Percentiles rank a stretch among this genome's conserved stretches.
These are phyloP conservation scores for Psococerastis gibbosa DNA, from an alignment of 2,888 invertebrate genomes.

Conservation along the genomic window DNA sequence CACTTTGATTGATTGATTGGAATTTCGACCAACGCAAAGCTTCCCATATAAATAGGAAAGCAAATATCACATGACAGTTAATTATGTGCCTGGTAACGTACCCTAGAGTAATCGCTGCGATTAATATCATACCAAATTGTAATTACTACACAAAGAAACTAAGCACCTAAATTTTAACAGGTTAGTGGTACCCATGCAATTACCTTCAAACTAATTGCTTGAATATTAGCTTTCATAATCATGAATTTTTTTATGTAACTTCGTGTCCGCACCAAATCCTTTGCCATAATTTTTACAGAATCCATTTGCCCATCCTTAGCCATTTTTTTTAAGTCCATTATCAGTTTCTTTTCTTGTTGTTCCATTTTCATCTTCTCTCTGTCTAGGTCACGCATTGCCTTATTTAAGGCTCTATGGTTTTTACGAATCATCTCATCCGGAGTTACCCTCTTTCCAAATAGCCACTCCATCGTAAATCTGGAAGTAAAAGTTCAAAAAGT, in stretches of 20 bases:
- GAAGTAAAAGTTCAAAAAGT: too few relatives aligned
- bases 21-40: too few relatives aligned
- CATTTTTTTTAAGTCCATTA: conserved; percentile 93
- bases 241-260: conserved; percentile 95
- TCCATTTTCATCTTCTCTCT: conserved; percentile 90
- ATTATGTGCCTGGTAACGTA: too few relatives aligned
- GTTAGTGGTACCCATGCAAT: too few relatives aligned
- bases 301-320: conserved; percentile 99
- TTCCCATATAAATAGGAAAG: too few relatives aligned
- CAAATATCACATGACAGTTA: too few relatives aligned
- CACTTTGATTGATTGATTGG: too few relatives aligned
- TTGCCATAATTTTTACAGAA: conserved; percentile 99
- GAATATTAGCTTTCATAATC: conserved; percentile 98
- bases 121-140: too few relatives aligned
- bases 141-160: too few relatives aligned
- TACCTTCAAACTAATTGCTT: conserved; percentile 86
- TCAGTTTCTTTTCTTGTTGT: conserved; percentile 96
- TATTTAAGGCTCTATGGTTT: conserved; percentile 93
- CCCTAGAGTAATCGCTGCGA: too few relatives aligned
- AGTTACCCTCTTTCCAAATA: conserved; percentile 89
- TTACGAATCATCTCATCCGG: conserved; percentile 97
- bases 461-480: conserved; percentile 51
- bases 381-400: conserved; percentile 95
- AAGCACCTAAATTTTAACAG: too few relatives aligned
- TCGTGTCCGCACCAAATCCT: conserved; percentile 90